phyloP scores from a whole-genome alignment of 2,888 invertebrate genomes.

The Phymatocera aterrima region DNA sequence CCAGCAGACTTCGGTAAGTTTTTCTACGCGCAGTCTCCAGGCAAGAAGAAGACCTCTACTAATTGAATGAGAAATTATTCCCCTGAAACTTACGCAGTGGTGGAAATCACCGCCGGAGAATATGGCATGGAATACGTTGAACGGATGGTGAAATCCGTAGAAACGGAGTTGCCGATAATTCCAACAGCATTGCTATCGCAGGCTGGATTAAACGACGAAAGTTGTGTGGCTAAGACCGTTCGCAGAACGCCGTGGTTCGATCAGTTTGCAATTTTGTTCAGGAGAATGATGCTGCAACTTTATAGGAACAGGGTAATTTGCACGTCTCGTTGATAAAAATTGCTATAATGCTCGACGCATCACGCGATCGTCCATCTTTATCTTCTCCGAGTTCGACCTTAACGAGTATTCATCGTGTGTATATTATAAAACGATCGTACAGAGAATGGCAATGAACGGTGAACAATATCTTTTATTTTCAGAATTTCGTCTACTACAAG shows the following conservation, averaged over 20 bases:
- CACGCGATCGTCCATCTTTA: too few species aligned
- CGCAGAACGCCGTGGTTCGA: conserved; percentile 79
- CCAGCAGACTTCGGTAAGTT: conserved; percentile 96
- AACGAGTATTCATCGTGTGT: too few species aligned
- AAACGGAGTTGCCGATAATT: conserved; percentile 71
- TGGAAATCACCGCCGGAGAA: conserved; percentile 89
- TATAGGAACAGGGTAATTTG: conserved; percentile 83
- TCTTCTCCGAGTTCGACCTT: not conserved
- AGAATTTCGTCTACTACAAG: conserved; percentile 85
- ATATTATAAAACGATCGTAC: too few species aligned
- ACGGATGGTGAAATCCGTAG: conserved; percentile 82
- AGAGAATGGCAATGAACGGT: not conserved
- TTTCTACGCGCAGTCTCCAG: too few species aligned
- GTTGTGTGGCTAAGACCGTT: conserved; percentile 76
- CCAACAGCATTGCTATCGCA: conserved; percentile 55
- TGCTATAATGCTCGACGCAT: not conserved
- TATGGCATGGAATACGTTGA: conserved; percentile 83
- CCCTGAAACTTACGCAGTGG: conserved; percentile 74
- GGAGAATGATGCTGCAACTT: conserved; percentile 85
- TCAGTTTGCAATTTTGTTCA: conserved; percentile 83
- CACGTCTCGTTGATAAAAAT: not conserved
- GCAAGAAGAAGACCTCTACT: too few species aligned
- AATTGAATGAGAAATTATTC: conserved; percentile 1
- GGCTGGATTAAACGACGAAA: conserved; percentile 50
- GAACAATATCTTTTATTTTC: conserved; percentile 63